A percentile compares a stretch with the other conserved stretches of the same genome.
These are phyloP conservation scores for Leptopterna dolabrata DNA, from an alignment of 2,888 invertebrate species.

Conservation along the genomic window DNA sequence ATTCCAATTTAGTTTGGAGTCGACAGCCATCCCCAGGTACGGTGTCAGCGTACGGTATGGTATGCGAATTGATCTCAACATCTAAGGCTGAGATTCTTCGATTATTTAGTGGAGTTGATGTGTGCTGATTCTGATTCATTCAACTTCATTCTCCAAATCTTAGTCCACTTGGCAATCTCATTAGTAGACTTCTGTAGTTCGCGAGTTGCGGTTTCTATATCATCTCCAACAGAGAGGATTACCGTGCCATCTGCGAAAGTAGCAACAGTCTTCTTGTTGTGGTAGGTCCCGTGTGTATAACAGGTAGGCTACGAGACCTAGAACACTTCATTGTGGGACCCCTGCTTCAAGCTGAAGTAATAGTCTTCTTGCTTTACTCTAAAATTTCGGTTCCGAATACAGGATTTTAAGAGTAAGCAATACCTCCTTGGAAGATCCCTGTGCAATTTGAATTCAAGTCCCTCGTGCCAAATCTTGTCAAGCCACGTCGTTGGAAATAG, in stretches of 20 bases:
- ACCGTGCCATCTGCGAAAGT: conserved; percentile 4
- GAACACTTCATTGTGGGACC: background rate
- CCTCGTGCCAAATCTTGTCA: conserved; percentile 1
- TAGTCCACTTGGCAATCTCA: background rate
- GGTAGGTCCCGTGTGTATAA: background rate
- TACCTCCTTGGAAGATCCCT: background rate
- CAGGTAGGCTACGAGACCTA: background rate
- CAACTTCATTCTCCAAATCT: background rate
- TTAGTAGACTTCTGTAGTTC: background rate
- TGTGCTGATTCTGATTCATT: background rate
- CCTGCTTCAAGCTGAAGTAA: background rate
- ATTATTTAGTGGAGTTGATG: too few species aligned
- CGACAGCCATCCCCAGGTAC: background rate
- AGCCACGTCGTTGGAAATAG: too few species aligned
- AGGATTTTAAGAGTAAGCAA: background rate
- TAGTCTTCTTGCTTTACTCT: background rate
- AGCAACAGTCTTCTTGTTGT: background rate
- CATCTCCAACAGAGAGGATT: background rate
- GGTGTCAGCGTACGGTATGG: background rate
- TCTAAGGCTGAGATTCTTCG: too few species aligned
- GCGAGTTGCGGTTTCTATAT: background rate
- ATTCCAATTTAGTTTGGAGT: too few species aligned
- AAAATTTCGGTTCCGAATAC: background rate
- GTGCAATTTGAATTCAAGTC: conserved; percentile 7
- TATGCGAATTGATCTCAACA: too few species aligned